Base-by-base conservation (phyloP, 2,797 vertebrate genomes). In the Tauraco hartlaubi region DNA sequence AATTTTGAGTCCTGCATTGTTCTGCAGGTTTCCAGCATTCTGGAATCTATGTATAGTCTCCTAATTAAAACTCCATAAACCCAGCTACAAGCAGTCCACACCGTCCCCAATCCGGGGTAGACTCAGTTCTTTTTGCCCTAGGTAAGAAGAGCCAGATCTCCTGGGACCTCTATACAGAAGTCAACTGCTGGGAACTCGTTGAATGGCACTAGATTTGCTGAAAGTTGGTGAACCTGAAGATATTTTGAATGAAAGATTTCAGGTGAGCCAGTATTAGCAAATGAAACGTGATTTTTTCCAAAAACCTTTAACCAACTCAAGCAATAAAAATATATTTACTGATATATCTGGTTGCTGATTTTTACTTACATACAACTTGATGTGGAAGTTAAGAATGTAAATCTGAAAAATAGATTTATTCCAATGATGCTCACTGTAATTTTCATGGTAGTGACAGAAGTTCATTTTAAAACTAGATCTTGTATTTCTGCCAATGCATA, bases 401-500 rank as follows among this genome's bases (percentile, higher is more conserved):
- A 90, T 67, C 39, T 73, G 62, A 82, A 83, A 88, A 77, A 5
- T 1, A 72, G 19, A 20, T 43, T 76, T 68, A 73, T 77, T 39
- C 56, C 21, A 79, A 1, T 19, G 41, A 21, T 54, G 35, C 8
- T 72, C 63, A 22, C 39, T 48, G 21, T 85, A 62, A 83, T 91
- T 95, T 91, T 86, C 58, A 33, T 15, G 46, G 25, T 51, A 73
- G 43, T 83, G 81, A 89, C 39, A 86, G 77, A 92, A 92, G 43
- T 82, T 96, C 73, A 77, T 82, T 56, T 91, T 56, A 92, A 71
- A 96, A 75, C 66, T 82, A 46, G 28, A 31, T 84, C 92, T 88
- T 93, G 62, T 86, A 33, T 75, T 88, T 94, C 76, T 95, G 95
- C 94, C 95, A 94, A 49, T 28, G 71, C 71, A 66, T 77, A 75